Evolutionary conservation across 2,888 invertebrate genomes (phyloP).

Genomic region (Cheiracanthium punctorium): DNA sequence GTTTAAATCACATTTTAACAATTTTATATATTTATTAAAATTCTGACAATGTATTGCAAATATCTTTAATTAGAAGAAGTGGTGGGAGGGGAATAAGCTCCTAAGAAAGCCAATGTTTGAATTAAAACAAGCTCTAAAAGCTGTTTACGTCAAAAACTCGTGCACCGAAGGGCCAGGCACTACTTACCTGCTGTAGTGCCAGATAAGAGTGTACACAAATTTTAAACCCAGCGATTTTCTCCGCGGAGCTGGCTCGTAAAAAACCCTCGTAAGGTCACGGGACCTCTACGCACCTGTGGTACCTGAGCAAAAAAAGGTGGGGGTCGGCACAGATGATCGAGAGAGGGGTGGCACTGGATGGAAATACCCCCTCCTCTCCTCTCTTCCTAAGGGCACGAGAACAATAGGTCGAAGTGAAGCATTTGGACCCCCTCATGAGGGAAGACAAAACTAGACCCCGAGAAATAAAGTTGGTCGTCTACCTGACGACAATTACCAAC

Average conservation of each 20-base stretch:
- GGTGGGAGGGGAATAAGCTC: too few species aligned
- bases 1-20: too few species aligned
- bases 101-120: too few species aligned
- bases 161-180: too few species aligned
- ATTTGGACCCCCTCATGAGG: constrained; percentile 42
- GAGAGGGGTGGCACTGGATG: background rate
- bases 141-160: too few species aligned
- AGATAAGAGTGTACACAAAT: background rate
- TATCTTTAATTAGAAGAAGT: too few species aligned
- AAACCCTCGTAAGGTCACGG: constrained; percentile 17
- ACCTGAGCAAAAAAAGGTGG: constrained; percentile 5
- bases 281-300: constrained; percentile 38
- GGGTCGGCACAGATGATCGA: constrained; percentile 3
- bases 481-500: constrained; percentile 46
- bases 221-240: background rate
- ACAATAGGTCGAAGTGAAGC: constrained; percentile 28
- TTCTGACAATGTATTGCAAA: too few species aligned
- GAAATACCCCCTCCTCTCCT: constrained; percentile 29
- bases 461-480: constrained; percentile 37
- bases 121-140: too few species aligned
- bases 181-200: background rate
- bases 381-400: constrained; percentile 33
- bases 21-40: too few species aligned
- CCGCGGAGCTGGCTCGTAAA: background rate
- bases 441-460: constrained; percentile 41